phyloP scores from a whole-genome alignment of 2,113 vertebrate genomes.

The Eira barbara region DNA sequence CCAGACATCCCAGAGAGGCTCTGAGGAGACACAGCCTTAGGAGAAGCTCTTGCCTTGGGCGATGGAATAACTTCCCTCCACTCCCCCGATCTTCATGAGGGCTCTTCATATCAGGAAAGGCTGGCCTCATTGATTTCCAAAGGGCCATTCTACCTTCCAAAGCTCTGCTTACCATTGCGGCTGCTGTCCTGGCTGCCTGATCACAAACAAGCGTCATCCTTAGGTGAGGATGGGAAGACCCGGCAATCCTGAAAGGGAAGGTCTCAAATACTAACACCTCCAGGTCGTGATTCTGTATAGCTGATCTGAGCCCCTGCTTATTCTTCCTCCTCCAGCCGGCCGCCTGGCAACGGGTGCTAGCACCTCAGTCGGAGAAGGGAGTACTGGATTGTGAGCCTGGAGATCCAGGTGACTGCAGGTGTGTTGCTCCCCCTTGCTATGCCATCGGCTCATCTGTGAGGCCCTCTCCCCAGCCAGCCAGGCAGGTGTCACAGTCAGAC shows the following conservation, averaged over 20 bases:
- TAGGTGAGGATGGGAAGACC: neutral
- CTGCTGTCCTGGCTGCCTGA: too few species aligned
- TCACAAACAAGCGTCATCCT: neutral
- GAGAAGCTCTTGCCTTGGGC: neutral
- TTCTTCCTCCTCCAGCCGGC: neutral
- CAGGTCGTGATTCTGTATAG: neutral
- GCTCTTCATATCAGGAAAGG: neutral
- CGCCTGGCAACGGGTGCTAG: neutral
- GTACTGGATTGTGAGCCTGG: neutral
- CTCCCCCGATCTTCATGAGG: neutral
- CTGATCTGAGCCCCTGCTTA: neutral
- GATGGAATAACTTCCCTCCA: neutral
- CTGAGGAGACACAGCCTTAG: neutral
- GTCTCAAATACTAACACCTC: neutral
- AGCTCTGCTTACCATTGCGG: neutral
- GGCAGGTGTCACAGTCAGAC: neutral
- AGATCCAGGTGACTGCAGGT: neutral
- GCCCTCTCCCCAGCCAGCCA: neutral
- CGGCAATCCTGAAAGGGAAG: neutral
- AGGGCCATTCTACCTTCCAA: neutral
- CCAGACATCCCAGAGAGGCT: neutral
- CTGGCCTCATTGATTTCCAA: neutral
- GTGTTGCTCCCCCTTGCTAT: neutral
- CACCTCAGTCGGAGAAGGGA: neutral
- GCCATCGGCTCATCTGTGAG: neutral